These are phyloP conservation scores for Boloria selene DNA, from an alignment of 2,888 invertebrate species.

Conservation along the genomic window DNA sequence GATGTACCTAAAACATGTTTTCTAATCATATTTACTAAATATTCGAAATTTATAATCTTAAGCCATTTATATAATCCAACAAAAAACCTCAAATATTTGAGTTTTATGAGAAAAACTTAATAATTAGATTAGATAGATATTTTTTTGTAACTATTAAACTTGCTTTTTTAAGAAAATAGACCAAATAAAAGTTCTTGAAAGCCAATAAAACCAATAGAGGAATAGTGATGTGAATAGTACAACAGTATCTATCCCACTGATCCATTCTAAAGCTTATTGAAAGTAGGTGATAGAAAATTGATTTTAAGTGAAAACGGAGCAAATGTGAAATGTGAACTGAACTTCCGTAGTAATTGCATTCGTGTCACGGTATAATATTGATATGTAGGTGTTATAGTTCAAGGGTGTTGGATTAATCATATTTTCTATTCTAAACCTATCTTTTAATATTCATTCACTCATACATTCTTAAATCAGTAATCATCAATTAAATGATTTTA, in stretches of 20 bases:
- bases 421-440: too few species aligned
- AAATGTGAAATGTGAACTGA: conserved; percentile 57
- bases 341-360: conserved; percentile 57
- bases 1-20: conserved; percentile 60
- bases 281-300: conserved; percentile 42
- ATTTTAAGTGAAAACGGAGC: conserved; percentile 43
- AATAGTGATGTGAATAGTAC: conserved; percentile 35
- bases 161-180: too few species aligned
- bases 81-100: too few species aligned
- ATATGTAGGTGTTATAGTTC: conserved; percentile 21
- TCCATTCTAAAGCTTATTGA: conserved; percentile 40
- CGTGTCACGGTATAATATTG: conserved; percentile 51
- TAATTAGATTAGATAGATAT: too few species aligned
- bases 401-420: not conserved
- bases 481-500: too few species aligned
- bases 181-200: too few species aligned
- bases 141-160: too few species aligned
- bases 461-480: too few species aligned
- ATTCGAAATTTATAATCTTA: not conserved
- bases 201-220: not conserved
- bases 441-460: too few species aligned
- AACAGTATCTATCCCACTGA: conserved; percentile 40
- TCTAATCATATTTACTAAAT: conserved; percentile 47
- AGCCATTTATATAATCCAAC: too few species aligned
- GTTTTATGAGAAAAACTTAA: not conserved